Evolutionary conservation across 2,797 vertebrate species (phyloP).

Genomic region (Myotis planiceps): DNA sequence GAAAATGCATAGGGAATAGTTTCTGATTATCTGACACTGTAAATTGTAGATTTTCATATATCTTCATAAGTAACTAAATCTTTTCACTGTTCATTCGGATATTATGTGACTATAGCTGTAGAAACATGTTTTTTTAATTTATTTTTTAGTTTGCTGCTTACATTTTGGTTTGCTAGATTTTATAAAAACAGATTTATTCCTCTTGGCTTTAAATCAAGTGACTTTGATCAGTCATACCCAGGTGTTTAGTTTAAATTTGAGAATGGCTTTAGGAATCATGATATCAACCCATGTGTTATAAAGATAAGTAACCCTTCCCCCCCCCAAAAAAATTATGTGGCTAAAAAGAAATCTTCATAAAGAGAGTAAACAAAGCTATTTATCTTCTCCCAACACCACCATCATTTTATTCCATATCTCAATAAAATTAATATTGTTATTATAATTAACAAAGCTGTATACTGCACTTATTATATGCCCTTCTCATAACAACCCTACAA

Average conservation of each 20-base stretch:
- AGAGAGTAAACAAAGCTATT: neutral
- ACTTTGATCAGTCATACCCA: neutral
- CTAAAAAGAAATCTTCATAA: constrained; percentile 22
- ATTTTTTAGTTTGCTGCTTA: neutral
- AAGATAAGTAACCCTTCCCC: neutral
- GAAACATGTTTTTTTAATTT: neutral
- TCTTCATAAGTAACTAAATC: neutral
- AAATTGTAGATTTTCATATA: neutral
- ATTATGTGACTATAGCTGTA: neutral
- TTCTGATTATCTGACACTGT: neutral
- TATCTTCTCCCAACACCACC: neutral
- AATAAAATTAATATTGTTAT: neutral
- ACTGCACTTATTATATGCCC: neutral
- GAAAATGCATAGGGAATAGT: neutral
- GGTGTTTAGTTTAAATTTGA: neutral
- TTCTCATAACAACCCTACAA: neutral
- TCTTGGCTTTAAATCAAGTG: constrained; percentile 14
- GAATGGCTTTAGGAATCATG: neutral
- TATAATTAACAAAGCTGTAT: neutral
- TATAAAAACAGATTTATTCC: constrained; percentile 4
- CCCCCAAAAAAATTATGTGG: neutral
- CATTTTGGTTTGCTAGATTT: neutral
- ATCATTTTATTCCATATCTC: neutral
- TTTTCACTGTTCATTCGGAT: neutral
- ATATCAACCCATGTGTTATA: constrained; percentile 24